Base-by-base conservation (phyloP, 1,140 invertebrate species). In the Trichonephila clavipes region DNA sequence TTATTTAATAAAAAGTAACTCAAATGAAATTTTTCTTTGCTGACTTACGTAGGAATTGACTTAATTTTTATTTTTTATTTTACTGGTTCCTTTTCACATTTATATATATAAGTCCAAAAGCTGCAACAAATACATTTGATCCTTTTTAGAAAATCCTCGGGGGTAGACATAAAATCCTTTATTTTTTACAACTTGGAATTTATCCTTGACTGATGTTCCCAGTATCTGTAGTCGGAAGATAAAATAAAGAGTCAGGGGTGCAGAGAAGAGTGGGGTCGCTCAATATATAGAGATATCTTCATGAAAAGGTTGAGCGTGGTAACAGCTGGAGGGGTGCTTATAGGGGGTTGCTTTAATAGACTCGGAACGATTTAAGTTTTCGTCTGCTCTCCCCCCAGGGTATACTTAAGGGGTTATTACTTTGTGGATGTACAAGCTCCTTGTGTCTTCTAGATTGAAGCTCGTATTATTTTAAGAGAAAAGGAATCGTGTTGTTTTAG, bases 351-450 rank as follows among this genome's bases (percentile, higher is more conserved):
- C 92, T 93, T 93, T 93, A 93, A 93, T 93, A 93, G 92, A 93
- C 92, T 93, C 28, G 85, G 92, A 92, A 93, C 92, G 92, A 93
- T 93, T 93, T 93, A 93, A 93, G 85, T 93, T 93, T 93, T 93
- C 85, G 92, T 93, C 92, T 93, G 85, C 28, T 88, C 58, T 40
- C 81, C 77, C 61, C 90, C 58, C 21, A 51, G 62, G 82, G 82
- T 77, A 86, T 93, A 93, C 83, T 93, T 93, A 93, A 93, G 86
- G 92, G 92, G 92, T 93, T 93, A 93, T 93, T 93, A 93, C 92
- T 93, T 93, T 51, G 85, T 88, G 86, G 92, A 93, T 93, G 92
- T 93, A 93, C 92, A 93, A 93, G 92, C 34, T 90, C 62, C 81
- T 93, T 81, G 92, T 93, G 92, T 93, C 92, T 81, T 88, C 92